Conservation (phyloP, 1,140 invertebrate species). For the Protaetia brevitarsis region DNA sequence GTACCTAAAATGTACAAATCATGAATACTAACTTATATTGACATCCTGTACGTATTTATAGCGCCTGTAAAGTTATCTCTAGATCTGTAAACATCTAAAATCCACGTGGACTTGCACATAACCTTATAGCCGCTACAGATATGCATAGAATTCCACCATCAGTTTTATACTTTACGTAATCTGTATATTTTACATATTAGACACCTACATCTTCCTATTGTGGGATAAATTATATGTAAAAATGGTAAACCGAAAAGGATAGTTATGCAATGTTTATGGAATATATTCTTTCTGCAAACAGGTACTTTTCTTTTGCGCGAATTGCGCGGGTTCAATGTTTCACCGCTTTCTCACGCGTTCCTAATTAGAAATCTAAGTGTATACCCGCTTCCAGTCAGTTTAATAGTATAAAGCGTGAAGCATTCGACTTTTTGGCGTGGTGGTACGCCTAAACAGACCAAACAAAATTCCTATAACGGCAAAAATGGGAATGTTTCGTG, state of each 20-base stretch:
- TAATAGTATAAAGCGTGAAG: not conserved
- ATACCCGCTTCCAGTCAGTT: not conserved
- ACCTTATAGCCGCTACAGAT: too few species aligned
- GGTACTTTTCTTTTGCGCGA: not conserved
- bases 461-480: not conserved
- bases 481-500: not conserved
- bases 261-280: not conserved
- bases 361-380: constrained; percentile 9
- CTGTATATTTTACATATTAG: not conserved
- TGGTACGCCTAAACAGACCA: not conserved
- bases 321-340: not conserved
- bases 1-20: too few species aligned
- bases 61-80: too few species aligned
- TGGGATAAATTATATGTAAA: not conserved
- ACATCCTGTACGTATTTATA: too few species aligned
- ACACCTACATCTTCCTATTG: not conserved
- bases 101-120: too few species aligned
- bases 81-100: too few species aligned
- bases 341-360: not conserved
- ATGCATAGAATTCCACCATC: too few species aligned
- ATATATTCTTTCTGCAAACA: not conserved
- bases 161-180: too few species aligned
- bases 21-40: too few species aligned
- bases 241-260: not conserved
- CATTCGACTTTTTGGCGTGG: not conserved